These are phyloP conservation scores for Eristalinus sepulchralis DNA, from an alignment of 2,888 invertebrate genomes.

Conservation along the genomic window DNA sequence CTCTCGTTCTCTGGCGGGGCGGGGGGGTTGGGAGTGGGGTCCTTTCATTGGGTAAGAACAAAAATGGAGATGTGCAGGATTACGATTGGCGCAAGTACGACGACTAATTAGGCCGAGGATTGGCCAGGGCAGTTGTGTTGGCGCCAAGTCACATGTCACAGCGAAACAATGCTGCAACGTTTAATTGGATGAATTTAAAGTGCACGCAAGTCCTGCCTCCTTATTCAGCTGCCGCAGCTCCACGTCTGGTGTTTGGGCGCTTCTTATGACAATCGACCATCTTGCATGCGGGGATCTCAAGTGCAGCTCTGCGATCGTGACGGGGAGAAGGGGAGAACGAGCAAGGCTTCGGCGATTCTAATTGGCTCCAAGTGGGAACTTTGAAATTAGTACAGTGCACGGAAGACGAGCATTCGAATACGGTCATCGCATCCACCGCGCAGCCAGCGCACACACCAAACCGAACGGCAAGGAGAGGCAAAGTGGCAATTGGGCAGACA, in stretches of 20 bases:
- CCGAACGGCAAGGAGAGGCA: neutral
- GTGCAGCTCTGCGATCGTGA: neutral
- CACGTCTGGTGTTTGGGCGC: neutral
- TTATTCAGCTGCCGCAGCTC: neutral
- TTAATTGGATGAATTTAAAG: constrained; percentile 9
- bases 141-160: neutral
- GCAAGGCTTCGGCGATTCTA: constrained; percentile 24
- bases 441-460: no score
- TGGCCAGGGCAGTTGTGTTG: neutral
- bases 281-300: constrained; percentile 18
- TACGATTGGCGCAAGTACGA: neutral
- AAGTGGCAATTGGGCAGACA: no score
- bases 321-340: neutral
- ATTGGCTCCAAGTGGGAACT: constrained; percentile 36
- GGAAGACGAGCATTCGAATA: neutral
- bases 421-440: no score
- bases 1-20: no score
- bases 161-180: neutral
- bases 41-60: constrained; percentile 10
- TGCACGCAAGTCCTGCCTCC: constrained; percentile 33
- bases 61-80: neutral
- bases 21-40: no score
- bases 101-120: constrained; percentile 2
- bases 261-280: constrained; percentile 29
- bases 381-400: constrained; percentile 17